Base-by-base conservation (phyloP, 2,888 invertebrate genomes). In the Neoitamus cyanurus region DNA sequence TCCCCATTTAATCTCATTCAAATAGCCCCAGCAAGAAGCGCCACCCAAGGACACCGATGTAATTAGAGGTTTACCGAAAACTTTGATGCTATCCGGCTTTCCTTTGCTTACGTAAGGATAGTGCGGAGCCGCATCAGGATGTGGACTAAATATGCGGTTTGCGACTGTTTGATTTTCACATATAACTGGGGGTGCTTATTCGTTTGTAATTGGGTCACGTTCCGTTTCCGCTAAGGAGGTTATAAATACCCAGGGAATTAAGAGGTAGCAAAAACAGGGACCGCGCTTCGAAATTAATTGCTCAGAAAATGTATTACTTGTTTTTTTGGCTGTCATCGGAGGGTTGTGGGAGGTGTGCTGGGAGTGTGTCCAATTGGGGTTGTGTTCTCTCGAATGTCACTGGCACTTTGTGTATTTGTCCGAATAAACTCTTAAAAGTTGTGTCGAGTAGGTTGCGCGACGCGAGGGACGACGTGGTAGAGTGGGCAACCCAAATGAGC, bases 21-120 rank as follows among this genome's bases (percentile, higher is more conserved):
- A 80, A 31, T 80, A 80, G 58, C 78, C 58, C 58, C 36, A 6
- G 36, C 36, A 68, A 69, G 68, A 42, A 69, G 82, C 69, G 68
- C 20, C 37, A 15, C 69, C 37, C 37, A 58, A 58, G 58, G 58
- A 58, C 82, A 28, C 69, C 69, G 69, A 36, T 69, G 82, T 82
- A 82, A 82, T 82, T 82, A 82, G 82, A 36, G 82, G 82, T 69
- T 15, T 34, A 82, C 82, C 82, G 34, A 48, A 30, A 82, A 58
- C 58, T 68, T 80, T 77, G 42, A 77, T 77, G 77, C 25, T 36
- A 20, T 34, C 36, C 25, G 7, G 58, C 25, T 58, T 25, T 58
- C 20, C 20, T 58, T 25, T 58, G 20, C 58, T 48, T 48, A 15
- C 7, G 58, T 20, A 58, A 58, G 58, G 58, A 58, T 15, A 25